Evolutionary conservation across 2,888 invertebrate species (phyloP).

Genomic region (Scaptomyza caliginosa): DNA sequence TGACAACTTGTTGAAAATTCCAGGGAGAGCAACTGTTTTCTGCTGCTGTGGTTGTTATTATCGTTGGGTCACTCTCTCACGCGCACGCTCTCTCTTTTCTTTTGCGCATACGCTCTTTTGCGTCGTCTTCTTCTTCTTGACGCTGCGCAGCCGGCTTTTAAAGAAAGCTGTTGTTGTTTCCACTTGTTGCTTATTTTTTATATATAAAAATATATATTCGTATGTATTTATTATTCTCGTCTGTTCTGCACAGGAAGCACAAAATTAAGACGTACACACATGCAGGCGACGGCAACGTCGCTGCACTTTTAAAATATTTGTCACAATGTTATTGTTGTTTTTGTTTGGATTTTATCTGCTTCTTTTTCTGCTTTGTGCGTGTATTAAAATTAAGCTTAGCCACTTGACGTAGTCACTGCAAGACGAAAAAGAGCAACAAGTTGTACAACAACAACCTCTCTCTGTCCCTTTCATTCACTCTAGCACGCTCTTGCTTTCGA

Average conservation of each 20-base stretch:
- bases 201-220: background rate
- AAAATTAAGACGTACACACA: slow-evolving; percentile 68
- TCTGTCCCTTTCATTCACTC: slow-evolving; percentile 16
- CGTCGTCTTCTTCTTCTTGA: background rate
- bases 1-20: slow-evolving; percentile 46
- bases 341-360: slow-evolving; percentile 15
- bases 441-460: slow-evolving; percentile 23
- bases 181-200: slow-evolving; percentile 48
- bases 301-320: slow-evolving; percentile 66
- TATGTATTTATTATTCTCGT: slow-evolving; percentile 35
- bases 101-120: slow-evolving; percentile 19
- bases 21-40: slow-evolving; percentile 18
- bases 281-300: slow-evolving; percentile 60
- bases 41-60: slow-evolving; percentile 10
- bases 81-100: slow-evolving; percentile 3
- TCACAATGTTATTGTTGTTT: slow-evolving; percentile 41
- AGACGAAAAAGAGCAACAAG: slow-evolving; percentile 43
- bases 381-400: slow-evolving; percentile 43
- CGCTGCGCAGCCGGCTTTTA: slow-evolving; percentile 56
- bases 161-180: slow-evolving; percentile 41
- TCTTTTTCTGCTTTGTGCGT: slow-evolving; percentile 30
- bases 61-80: slow-evolving; percentile 1
- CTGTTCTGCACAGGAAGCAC: slow-evolving; percentile 66
- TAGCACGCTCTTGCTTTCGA: slow-evolving; percentile 18
- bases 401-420: slow-evolving; percentile 41